Percentiles rank a stretch among this genome's conserved stretches.
Evolutionary conservation across 2,888 invertebrate species (phyloP).

Genomic region (Dicyrtoma fusca): DNA sequence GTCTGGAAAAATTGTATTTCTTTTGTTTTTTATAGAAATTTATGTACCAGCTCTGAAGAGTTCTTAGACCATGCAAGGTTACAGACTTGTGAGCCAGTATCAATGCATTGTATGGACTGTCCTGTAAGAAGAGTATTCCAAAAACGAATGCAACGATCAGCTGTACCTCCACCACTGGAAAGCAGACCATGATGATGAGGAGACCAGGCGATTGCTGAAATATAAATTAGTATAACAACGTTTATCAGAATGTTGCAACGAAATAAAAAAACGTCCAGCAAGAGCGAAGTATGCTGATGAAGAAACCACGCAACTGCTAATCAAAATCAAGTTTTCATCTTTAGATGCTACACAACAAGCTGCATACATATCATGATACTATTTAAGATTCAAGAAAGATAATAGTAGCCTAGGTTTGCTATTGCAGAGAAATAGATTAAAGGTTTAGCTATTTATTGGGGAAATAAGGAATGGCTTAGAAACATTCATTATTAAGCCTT

Average conservation of each 20-base stretch:
- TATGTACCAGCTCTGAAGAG: conserved; percentile 85
- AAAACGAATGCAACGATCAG: conserved; percentile 82
- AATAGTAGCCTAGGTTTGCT: no score
- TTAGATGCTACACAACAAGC: no score
- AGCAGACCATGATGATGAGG: conserved; percentile 96
- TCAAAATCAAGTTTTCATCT: not conserved
- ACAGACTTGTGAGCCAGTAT: conserved; percentile 97
- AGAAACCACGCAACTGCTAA: conserved; percentile 77
- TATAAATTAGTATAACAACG: no score
- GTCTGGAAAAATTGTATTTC: conserved; percentile 11
- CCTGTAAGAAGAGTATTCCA: conserved; percentile 95
- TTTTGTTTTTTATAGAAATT: conserved; percentile 14
- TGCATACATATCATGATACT: no score
- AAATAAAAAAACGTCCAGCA: conserved; percentile 95
- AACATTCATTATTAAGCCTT: no score
- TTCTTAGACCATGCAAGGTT: conserved; percentile 99
- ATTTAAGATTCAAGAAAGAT: no score
- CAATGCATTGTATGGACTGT: conserved; percentile 97
- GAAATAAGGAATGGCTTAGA: no score
- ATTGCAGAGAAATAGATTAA: no score
- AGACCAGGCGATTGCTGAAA: conserved; percentile 91
- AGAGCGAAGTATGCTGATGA: conserved; percentile 94
- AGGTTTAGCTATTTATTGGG: no score
- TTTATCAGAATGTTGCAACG: no score
- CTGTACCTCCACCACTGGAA: conserved; percentile 96